These are phyloP conservation scores for Sebastes taczanowskii DNA, from an alignment of 2,797 vertebrate species.

Conservation along the genomic window DNA sequence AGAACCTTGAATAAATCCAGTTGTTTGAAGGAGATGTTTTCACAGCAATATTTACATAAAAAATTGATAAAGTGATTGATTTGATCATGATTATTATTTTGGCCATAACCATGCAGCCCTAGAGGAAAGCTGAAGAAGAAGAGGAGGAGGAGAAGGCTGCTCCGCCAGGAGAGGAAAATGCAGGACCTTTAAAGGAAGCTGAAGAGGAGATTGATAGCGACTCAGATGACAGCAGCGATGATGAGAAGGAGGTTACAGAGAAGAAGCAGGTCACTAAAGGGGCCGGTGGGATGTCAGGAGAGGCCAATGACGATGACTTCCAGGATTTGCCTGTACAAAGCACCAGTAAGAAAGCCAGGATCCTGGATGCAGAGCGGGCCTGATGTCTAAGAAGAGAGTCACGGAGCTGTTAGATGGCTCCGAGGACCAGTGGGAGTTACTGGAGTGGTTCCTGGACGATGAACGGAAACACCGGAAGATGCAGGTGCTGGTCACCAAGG, in stretches of 20 bases:
- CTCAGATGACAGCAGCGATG: slow-evolving; percentile 83
- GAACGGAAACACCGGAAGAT: slow-evolving; percentile 89
- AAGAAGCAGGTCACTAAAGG: slow-evolving; percentile 68
- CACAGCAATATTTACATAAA: too few species aligned
- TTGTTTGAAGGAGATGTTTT: too few species aligned
- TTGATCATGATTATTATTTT: too few species aligned
- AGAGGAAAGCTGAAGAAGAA: slow-evolving; percentile 75
- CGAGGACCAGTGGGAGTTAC: slow-evolving; percentile 85
- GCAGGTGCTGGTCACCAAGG: slow-evolving; percentile 85
- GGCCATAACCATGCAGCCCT: too few species aligned
- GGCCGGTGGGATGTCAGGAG: slow-evolving; percentile 15
- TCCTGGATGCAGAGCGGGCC: slow-evolving; percentile 90
- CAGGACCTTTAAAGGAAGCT: slow-evolving; percentile 59
- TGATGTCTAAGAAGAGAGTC: slow-evolving; percentile 89
- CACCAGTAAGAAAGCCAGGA: slow-evolving; percentile 85
- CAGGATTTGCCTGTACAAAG: slow-evolving; percentile 90
- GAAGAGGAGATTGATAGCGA: slow-evolving; percentile 71
- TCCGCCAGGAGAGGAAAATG: slow-evolving; percentile 48
- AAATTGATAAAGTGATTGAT: too few species aligned
- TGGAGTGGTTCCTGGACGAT: slow-evolving; percentile 91
- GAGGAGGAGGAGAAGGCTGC: neutral
- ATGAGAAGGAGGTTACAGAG: slow-evolving; percentile 80
- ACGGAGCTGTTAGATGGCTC: slow-evolving; percentile 89
- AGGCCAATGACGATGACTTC: slow-evolving; percentile 70
- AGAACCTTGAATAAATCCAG: too few species aligned